These are phyloP conservation scores for Trachurus trachurus DNA, from an alignment of 2,797 vertebrate species.

Conservation along the genomic window DNA sequence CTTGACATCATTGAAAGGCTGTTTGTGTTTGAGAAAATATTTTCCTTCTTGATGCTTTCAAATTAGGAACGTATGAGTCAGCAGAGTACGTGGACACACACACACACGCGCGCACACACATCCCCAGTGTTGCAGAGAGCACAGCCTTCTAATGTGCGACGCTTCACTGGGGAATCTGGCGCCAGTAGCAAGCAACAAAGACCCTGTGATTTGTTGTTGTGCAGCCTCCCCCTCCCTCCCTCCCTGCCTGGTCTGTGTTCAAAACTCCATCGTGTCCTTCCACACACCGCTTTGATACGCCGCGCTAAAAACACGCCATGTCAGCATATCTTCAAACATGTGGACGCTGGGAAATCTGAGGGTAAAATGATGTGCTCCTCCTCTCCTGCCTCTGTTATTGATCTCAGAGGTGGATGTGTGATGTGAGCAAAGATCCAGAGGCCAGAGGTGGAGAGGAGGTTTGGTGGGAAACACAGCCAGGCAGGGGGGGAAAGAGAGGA, in stretches of 20 bases:
- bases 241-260: constrained; percentile 11
- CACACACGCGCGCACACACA: constrained; percentile 14
- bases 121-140: constrained; percentile 33
- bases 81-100: constrained; percentile 38
- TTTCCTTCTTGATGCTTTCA: constrained; percentile 47
- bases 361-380: constrained; percentile 31
- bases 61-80: constrained; percentile 62
- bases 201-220: constrained; percentile 35
- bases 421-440: constrained; percentile 27
- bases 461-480: constrained; percentile 9
- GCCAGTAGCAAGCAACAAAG: constrained; percentile 28
- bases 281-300: not conserved
- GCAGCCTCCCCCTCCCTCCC: constrained; percentile 14
- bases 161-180: constrained; percentile 29
- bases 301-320: constrained; percentile 16
- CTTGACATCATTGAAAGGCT: constrained; percentile 66
- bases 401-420: constrained; percentile 58
- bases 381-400: constrained; percentile 55
- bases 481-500: too few relatives aligned
- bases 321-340: constrained; percentile 41
- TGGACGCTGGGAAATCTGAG: constrained; percentile 11
- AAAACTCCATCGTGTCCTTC: not conserved
- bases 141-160: constrained; percentile 20
- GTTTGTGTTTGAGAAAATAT: constrained; percentile 67
- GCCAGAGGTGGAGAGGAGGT: constrained; percentile 24